A percentile compares a stretch with the other conserved stretches of the same genome.
Evolutionary conservation across 2,888 invertebrate species (phyloP).

Genomic region (Leucoptera coffeella): DNA sequence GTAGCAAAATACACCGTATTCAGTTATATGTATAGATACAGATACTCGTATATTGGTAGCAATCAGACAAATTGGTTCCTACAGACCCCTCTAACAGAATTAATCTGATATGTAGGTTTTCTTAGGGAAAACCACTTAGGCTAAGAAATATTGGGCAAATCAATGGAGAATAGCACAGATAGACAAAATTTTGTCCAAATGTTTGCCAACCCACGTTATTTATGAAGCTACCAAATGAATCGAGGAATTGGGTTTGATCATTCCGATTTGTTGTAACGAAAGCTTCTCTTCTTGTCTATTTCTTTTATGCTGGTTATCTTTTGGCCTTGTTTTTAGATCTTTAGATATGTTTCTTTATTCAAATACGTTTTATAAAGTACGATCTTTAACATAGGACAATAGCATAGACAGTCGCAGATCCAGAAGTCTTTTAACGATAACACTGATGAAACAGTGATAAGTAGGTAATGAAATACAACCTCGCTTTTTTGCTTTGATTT

Average conservation of each 20-base stretch:
- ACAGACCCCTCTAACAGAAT: constrained; percentile 43
- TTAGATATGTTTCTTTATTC: neutral
- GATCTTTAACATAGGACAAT: too few relatives aligned
- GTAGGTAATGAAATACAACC: too few relatives aligned
- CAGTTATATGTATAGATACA: too few relatives aligned
- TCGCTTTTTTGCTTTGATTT: too few relatives aligned
- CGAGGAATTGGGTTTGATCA: constrained; percentile 2
- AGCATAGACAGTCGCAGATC: too few relatives aligned
- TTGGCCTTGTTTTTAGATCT: neutral
- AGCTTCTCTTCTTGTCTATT: too few relatives aligned
- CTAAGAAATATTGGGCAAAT: constrained; percentile 15
- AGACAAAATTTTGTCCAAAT: constrained; percentile 4
- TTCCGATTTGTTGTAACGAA: too few relatives aligned
- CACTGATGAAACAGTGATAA: too few relatives aligned
- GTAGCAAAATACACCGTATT: neutral
- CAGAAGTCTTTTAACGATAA: too few relatives aligned
- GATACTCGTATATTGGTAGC: constrained; percentile 34
- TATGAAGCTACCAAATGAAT: constrained; percentile 3
- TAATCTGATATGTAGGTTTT: constrained; percentile 47
- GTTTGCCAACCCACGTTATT: constrained; percentile 1
- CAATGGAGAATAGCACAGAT: constrained; percentile 6
- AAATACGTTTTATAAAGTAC: too few relatives aligned
- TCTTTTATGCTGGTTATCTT: neutral
- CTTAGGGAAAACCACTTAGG: constrained; percentile 40
- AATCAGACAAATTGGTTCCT: constrained; percentile 55